phyloP scores from a whole-genome alignment of 2,888 invertebrate species.

The Oegoconia quadripuncta region DNA sequence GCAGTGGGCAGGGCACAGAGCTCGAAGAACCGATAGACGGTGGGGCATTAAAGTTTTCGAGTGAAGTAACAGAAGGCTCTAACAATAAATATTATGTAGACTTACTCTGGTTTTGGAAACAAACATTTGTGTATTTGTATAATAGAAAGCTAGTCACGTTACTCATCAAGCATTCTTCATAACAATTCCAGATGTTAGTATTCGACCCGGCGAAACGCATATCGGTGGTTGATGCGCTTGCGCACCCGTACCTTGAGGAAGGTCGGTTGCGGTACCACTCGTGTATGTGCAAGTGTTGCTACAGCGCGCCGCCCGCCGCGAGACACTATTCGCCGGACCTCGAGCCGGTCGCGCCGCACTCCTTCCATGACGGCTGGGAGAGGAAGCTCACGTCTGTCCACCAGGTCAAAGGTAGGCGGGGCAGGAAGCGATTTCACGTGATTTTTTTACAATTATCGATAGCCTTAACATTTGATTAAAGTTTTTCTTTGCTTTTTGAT shows the following conservation, averaged over 20 bases:
- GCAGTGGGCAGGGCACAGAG: no score
- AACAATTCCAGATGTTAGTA: constrained; percentile 92
- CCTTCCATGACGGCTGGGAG: constrained; percentile 98
- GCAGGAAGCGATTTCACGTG: no score
- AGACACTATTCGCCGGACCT: constrained; percentile 95
- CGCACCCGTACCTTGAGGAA: constrained; percentile 98
- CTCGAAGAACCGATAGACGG: no score
- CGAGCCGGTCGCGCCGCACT: constrained; percentile 93
- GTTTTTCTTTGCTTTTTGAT: no score
- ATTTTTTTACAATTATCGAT: no score
- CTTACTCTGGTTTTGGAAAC: no score
- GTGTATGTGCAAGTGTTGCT: constrained; percentile 99
- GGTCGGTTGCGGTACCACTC: constrained; percentile 99
- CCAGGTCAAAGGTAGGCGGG: constrained; percentile 93
- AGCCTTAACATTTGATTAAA: no score
- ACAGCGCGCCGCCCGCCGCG: constrained; percentile 72
- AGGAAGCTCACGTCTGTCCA: constrained; percentile 94
- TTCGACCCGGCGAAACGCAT: constrained; percentile 99
- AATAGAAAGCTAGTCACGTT: no score
- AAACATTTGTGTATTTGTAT: no score
- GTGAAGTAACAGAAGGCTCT: no score
- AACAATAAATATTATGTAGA: no score
- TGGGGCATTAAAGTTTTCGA: no score
- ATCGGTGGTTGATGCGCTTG: constrained; percentile 95
- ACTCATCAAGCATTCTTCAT: not conserved